A percentile compares a stretch with the other conserved stretches of the same genome.
Evolutionary conservation across 2,797 vertebrate genomes (phyloP).

Genomic region (Dipus sagitta): DNA sequence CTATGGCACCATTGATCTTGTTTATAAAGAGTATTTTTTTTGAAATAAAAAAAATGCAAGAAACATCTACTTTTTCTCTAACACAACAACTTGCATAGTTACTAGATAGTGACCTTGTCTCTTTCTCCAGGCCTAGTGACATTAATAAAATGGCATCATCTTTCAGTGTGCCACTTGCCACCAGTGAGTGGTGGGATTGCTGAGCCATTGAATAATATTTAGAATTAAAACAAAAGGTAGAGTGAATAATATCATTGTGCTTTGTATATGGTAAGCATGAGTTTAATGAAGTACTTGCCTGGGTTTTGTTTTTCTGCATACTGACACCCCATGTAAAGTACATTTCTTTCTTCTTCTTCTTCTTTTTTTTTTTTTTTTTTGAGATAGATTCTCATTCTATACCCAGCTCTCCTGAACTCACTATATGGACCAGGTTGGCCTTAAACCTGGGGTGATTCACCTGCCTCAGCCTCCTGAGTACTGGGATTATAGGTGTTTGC

Average conservation of each 20-base stretch:
- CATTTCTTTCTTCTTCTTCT: too few relatives aligned
- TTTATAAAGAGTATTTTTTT: constrained; percentile 44
- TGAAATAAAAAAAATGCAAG: background rate
- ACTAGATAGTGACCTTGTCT: constrained; percentile 31
- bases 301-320: background rate
- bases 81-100: background rate
- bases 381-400: too few relatives aligned
- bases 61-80: constrained; percentile 41
- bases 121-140: constrained; percentile 49
- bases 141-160: background rate
- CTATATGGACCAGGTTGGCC: too few relatives aligned
- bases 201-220: background rate
- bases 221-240: background rate
- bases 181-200: background rate
- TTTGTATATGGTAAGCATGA: background rate
- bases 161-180: background rate
- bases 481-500: too few relatives aligned
- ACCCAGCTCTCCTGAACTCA: too few relatives aligned
- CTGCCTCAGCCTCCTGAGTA: too few relatives aligned
- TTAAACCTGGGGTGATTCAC: too few relatives aligned
- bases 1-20: constrained; percentile 7
- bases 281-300: background rate
- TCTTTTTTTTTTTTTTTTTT: too few relatives aligned
- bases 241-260: background rate
- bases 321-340: background rate